A percentile compares a stretch with the other conserved stretches of the same genome.
Conservation (phyloP, 1,140 invertebrate genomes). For the Heliothis subflexa region DNA sequence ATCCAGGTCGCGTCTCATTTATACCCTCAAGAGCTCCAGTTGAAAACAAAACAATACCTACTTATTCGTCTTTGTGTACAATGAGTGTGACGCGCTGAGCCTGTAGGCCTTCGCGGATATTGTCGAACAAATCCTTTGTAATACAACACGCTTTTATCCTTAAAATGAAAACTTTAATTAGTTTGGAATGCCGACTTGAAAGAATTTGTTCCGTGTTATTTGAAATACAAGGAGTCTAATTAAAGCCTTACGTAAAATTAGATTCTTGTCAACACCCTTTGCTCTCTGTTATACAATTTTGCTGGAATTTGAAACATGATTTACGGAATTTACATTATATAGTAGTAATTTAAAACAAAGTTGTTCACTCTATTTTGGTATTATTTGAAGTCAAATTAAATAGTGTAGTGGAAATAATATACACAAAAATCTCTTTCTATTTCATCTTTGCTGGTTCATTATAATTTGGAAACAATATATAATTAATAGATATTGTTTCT, state of each 20-base stretch:
- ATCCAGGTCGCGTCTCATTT: conserved; percentile 52
- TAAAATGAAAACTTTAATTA: conserved; percentile 77
- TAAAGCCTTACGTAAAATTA: conserved; percentile 32
- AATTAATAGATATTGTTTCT: neutral
- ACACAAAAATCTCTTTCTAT: neutral
- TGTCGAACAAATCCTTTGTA: conserved; percentile 74
- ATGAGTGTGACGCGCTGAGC: conserved; percentile 52
- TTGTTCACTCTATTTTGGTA: neutral
- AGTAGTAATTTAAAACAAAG: neutral
- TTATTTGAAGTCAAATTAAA: neutral
- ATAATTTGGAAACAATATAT: neutral
- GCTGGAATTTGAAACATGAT: neutral
- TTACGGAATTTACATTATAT: conserved; percentile 3
- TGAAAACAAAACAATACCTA: conserved; percentile 63
- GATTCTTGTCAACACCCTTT: conserved; percentile 7
- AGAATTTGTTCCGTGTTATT: conserved; percentile 47
- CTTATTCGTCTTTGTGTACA: conserved; percentile 56
- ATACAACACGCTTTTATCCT: conserved; percentile 63
- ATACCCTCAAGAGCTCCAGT: conserved; percentile 47
- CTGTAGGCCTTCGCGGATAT: conserved; percentile 59
- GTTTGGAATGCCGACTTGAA: conserved; percentile 54
- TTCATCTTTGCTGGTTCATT: neutral
- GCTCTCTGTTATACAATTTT: neutral
- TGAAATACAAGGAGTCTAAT: conserved; percentile 40
- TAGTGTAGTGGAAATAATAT: neutral